Base-by-base conservation (phyloP, 2,113 vertebrate species). In the Phyllostomus discolor region DNA sequence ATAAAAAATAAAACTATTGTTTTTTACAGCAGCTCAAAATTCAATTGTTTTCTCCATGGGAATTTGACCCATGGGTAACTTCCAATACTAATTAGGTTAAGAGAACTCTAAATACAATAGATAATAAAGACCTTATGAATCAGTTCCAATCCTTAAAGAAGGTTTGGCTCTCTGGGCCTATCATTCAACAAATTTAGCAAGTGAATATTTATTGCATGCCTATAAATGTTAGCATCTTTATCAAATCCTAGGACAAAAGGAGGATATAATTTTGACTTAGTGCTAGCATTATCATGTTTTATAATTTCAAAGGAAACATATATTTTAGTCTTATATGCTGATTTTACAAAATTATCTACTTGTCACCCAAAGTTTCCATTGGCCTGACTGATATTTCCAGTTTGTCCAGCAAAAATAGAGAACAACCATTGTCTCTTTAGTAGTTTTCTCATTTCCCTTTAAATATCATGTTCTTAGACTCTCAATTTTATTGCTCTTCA, bases 151-250 rank as follows among this genome's bases (percentile, higher is more conserved):
- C 10, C 14, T 57, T 91, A 72, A 73, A 31, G 70, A 35, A 12
- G 28, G 14, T 48, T 84, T 72, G 52, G 17, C 38, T 79, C 28
- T 91, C 24, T 12, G 57, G 64, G 52, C 12, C 16, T 7, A 35
- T 88, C 70, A 84, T 83, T 91, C 33, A 95, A 82, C 43, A 80
- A 85, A 73, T 89, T 70, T 41, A 92, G 79, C n/a, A 79, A 62
- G 43, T 90, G n/a, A 14, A 9, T 59, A 15, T 76, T 93, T 90
- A 67, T 28, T 81, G 64, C 48, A 7, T 95, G n/a, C 12, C 59
- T 82, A 22, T 54, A 86, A 75, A 35, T 95, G 24, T 81, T 73
- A 64, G 11, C 17, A 33, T 90, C 69, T 92, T 46, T 82, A 84
- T 90, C 14, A 95, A 50, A 87, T 96, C 6, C 38, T 78, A 5